phyloP scores from a whole-genome alignment of 1,140 invertebrate genomes.

The Nebria ingens region DNA sequence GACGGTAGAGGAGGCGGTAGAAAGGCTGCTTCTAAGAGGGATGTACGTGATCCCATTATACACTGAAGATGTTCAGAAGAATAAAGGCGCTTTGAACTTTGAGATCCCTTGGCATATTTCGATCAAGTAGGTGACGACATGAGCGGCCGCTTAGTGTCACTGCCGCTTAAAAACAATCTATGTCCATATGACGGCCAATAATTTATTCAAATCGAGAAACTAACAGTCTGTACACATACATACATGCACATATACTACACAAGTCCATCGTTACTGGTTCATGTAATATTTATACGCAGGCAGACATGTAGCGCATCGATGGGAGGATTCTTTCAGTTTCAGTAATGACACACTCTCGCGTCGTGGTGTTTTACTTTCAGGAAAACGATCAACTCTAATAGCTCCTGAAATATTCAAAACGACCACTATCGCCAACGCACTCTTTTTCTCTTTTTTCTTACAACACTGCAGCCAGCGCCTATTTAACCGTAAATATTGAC shows the following conservation, averaged over 20 bases:
- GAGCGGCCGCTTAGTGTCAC: background rate
- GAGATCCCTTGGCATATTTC: slow-evolving; percentile 4
- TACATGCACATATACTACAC: background rate
- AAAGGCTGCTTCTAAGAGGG: slow-evolving; percentile 9
- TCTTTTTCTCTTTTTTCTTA: slow-evolving; percentile 22
- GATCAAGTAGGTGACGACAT: background rate
- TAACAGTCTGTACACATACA: background rate
- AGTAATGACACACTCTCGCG: no score
- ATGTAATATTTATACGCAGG: no score
- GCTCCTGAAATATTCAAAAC: no score
- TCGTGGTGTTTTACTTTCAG: no score
- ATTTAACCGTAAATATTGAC: slow-evolving; percentile 15
- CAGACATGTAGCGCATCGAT: no score
- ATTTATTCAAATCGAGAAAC: background rate
- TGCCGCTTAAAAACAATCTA: background rate
- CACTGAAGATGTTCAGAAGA: background rate
- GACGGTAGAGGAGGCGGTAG: background rate
- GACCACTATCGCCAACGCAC: no score
- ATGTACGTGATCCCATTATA: slow-evolving; percentile 11
- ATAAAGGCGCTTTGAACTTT: slow-evolving; percentile 1
- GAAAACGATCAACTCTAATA: no score
- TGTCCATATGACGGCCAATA: no score
- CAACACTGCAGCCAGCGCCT: slow-evolving; percentile 12
- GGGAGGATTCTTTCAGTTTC: no score
- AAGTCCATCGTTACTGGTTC: no score